Evolutionary conservation across 1,140 invertebrate genomes (phyloP).

Genomic region (Chymomyza costata): DNA sequence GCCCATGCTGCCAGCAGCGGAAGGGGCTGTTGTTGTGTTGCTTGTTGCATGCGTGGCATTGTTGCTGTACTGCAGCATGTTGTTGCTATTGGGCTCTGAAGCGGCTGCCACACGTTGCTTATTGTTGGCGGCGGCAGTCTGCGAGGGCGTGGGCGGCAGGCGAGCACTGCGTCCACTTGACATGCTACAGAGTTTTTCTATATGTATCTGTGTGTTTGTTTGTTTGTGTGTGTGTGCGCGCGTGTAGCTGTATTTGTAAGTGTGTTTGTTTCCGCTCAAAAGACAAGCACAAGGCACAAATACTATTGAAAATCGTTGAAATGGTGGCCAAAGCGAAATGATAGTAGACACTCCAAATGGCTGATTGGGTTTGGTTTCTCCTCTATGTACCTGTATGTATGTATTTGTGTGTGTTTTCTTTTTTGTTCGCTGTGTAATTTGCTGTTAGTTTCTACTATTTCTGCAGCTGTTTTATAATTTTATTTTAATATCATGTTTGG

Average conservation of each 20-base stretch:
- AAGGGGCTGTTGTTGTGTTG: slow-evolving; percentile 13
- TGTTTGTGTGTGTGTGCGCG: slow-evolving; percentile 3
- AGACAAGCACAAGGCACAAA: too few relatives aligned
- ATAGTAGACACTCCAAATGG: too few relatives aligned
- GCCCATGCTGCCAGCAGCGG: slow-evolving; percentile 9
- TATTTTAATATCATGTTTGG: slow-evolving; percentile 37
- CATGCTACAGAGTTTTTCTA: slow-evolving; percentile 58
- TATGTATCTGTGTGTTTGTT: slow-evolving; percentile 3
- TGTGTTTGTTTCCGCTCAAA: background rate
- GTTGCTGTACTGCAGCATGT: slow-evolving; percentile 55
- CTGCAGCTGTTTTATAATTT: slow-evolving; percentile 31
- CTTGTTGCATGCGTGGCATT: too few relatives aligned
- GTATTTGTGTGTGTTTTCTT: background rate
- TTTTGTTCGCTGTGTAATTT: background rate
- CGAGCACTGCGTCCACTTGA: slow-evolving; percentile 75
- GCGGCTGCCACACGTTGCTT: slow-evolving; percentile 27
- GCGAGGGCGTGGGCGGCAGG: slow-evolving; percentile 63
- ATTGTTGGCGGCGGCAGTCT: slow-evolving; percentile 66
- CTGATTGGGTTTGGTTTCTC: too few relatives aligned
- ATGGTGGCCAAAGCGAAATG: too few relatives aligned
- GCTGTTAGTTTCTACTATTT: background rate
- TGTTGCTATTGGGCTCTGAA: slow-evolving; percentile 68
- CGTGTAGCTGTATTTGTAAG: too few relatives aligned
- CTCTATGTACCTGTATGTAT: too few relatives aligned
- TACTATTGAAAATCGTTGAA: too few relatives aligned